Evolutionary conservation across 2,797 vertebrate species (phyloP).

Genomic region (Enteromius anoplus): DNA sequence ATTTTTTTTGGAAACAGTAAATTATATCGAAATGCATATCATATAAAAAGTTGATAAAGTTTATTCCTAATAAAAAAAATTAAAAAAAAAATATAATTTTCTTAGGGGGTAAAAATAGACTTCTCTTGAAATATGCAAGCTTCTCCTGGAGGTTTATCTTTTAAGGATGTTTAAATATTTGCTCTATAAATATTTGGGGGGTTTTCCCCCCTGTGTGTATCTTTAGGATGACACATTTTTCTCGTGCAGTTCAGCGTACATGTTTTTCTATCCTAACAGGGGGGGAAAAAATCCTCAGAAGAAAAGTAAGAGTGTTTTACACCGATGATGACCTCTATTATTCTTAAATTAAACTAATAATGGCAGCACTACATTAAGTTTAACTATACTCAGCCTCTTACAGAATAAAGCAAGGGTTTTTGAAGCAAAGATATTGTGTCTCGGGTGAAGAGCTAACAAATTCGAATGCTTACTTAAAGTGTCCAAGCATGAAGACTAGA

Average conservation of each 20-base stretch:
- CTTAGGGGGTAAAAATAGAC: not conserved
- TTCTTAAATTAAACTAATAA: not conserved
- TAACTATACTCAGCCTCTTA: not conserved
- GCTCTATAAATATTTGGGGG: not conserved
- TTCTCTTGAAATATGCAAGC: not conserved
- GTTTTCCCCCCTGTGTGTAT: not conserved
- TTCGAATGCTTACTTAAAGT: constrained; percentile 3
- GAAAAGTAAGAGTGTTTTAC: not conserved
- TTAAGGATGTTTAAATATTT: not conserved
- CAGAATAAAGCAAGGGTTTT: not conserved
- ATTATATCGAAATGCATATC: not conserved
- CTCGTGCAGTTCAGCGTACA: not conserved
- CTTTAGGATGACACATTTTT: not conserved
- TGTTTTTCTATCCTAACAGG: not conserved
- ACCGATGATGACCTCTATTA: not conserved
- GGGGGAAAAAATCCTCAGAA: not conserved
- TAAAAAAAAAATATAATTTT: too few relatives aligned
- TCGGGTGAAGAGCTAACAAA: constrained; percentile 7
- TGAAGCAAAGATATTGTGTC: not conserved
- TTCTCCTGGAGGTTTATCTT: not conserved
- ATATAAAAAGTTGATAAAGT: too few relatives aligned
- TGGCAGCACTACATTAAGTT: not conserved
- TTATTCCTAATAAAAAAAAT: not conserved
- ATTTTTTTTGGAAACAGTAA: too few relatives aligned
- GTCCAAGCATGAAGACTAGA: not conserved